Base-by-base conservation (phyloP, 2,888 invertebrate species). In the Protophormia terraenovae region DNA sequence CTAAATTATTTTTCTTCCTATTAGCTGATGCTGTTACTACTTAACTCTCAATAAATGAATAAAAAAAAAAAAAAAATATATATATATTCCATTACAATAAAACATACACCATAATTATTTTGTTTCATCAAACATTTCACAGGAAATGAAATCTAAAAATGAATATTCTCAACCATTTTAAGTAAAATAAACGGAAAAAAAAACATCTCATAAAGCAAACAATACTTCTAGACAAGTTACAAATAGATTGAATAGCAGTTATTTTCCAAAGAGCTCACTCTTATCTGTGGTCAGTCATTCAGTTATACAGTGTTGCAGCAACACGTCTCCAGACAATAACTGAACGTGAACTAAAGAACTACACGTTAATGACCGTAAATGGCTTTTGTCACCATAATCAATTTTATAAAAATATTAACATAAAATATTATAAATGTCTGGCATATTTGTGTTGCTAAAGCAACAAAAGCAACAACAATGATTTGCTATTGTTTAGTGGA, bases 351-450 rank as follows among this genome's bases (percentile, higher is more conserved):
- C 47, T 67, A 16, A 69, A 69, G n/a, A 53, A 24, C 45, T 64
- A 72, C 55, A 66, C 32, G 50, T 24, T 72, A 66, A 35, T 58
- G 66, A 55, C 76, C 82, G 24, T 82, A 77, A 27, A 82, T 38
- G 71, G 76, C 5, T 71, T 66, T 55, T 64, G 45, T 77, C 64
- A 47, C 76, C 82, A 82, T 71, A 76, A 82, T 76, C 69, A 82
- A 82, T 71, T 69, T 76, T 58, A 66, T 3, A 55, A 71, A 62
- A 62, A 80, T 73, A 80, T 80, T 80, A 80, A 73, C 72, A 80
- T 80, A 80, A 73, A 66, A 80, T 58, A 66, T 66, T 73, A 58
- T 73, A 80, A 80, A 73, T 66, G 66, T 27, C 41, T 64, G 45
- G 16, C 16, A 45, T 80, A 27, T 64, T 78, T 67, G 14, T n/a